These are phyloP conservation scores for Alosa sapidissima DNA, from an alignment of 2,797 vertebrate species.

Conservation along the genomic window DNA sequence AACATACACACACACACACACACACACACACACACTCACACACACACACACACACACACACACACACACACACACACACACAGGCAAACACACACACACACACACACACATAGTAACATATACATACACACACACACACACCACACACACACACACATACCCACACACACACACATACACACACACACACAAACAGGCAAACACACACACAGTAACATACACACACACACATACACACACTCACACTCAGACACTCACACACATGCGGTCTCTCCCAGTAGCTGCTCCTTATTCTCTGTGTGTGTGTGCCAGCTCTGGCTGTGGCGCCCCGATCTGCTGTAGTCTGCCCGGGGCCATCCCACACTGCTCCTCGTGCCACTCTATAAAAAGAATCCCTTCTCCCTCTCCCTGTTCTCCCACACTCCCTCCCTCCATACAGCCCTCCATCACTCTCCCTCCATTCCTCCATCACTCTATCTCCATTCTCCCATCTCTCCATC, in stretches of 20 bases:
- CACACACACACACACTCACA: too few relatives aligned
- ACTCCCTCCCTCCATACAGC: too few relatives aligned
- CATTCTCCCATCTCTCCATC: background rate
- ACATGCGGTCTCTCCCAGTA: background rate
- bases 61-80: background rate
- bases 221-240: slow-evolving; percentile 5
- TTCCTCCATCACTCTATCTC: background rate
- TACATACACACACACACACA: background rate
- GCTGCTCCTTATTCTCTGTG: background rate
- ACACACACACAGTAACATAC: background rate
- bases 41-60: too few relatives aligned
- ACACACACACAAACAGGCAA: background rate
- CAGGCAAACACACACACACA: background rate
- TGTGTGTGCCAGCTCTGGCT: background rate
- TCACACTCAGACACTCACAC: background rate
- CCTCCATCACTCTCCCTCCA: background rate
- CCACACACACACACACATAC: background rate
- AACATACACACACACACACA: background rate
- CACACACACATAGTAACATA: background rate
- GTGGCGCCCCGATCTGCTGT: background rate
- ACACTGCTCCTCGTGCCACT: background rate
- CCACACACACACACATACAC: background rate
- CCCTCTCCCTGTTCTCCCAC: background rate
- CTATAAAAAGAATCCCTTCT: slow-evolving; percentile 13
- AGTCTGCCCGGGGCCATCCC: background rate